Base-by-base conservation (phyloP, 2,888 invertebrate genomes). In the Chloroclysta siterata region DNA sequence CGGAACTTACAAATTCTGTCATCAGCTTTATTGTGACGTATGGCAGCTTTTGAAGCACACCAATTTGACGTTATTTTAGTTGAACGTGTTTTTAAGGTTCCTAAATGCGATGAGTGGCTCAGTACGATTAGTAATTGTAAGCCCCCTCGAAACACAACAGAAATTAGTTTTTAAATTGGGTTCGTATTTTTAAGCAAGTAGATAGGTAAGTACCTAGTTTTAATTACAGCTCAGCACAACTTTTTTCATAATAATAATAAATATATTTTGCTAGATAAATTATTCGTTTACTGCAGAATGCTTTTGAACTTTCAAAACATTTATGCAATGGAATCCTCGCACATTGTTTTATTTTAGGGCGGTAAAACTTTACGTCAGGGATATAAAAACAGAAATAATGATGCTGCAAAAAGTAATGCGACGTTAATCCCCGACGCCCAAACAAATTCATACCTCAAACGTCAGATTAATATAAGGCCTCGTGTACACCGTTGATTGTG, bases 391-490 rank as follows among this genome's bases (percentile, higher is more conserved):
- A 78, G 73, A 77, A 73, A 73, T 71, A 73, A 76, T 72, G 71
- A 74, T 68, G 68, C 71, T 69, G 79, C 79, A 83, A 82, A 84
- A 83, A 81, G 76, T 79, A 81, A 79, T 79, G 76, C 80, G 85
- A 85, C 84, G 77, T 76, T 82, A 74, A 82, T 83, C 75, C 81
- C 66, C 73, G 41, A 69, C 70, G 78, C 75, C 78, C 80, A 81
- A 81, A 84, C 84, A 85, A 22, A 82, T 84, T 84, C 83, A 81
- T 85, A 84, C 81, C 75, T 87, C 84, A 84, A 75, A 85, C 77
- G 89, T 87, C 89, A 85, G 89, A 88, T 89, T 89, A 87, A 83
- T 84, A 78, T 84, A 83, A 84, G 79, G 81, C 83, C 77, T 70
- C 73, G 81, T 75, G 83, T 81, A 83, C 84, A 86, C 77, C 83